Evolutionary conservation across 2,113 vertebrate genomes (phyloP), one percentile per base, ranked within the genome.

Genomic region (Pterocles orientalis): DNA sequence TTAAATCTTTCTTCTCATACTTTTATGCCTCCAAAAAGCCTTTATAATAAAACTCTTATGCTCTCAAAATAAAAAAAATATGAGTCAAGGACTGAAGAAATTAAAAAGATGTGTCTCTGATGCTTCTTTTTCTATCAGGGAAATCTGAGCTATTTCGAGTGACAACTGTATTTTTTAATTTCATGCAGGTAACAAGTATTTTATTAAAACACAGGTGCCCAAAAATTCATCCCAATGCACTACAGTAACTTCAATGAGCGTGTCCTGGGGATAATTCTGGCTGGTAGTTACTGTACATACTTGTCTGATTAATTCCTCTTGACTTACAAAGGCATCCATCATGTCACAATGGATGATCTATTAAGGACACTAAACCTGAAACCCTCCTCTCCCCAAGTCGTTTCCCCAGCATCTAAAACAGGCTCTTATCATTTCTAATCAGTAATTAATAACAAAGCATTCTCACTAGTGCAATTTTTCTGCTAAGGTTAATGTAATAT

Each of bases 371-470:
- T 26, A 66, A 50, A 84, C 33, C 79, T 84, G 88, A 96, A 95
- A 78, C 36, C 45, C 64, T 86, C 5, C 16, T n/a, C 33, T 83
- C 82, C 72, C 45, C 20, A 58, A 73, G 86, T 70, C 36, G 94
- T 85, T 95, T 93, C 86, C 75, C 71, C 60, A 76, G 82, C 58
- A 85, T 96, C 90, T 92, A 82, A 91, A 88, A 45, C 29, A 65
- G 81, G 60, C 43, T 94, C 89, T 61, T 69, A 91, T 80, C 41
- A 18, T 88, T 94, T 97, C 94, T 96, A 95, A 96, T 95, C 93
- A 88, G 92, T 91, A 94, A 97, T 98, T 92, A 97, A 98, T 97
- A 98, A 97, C 96, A 97, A 94, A 97, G 88, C 93, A 92, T 89
- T 92, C 88, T 90, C 87, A 75, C 61, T 66, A 79, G 66, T 65